A percentile compares a stretch with the other conserved stretches of the same genome.
Conservation (phyloP, 1,140 invertebrate species). For the Ylistrum balloti region DNA sequence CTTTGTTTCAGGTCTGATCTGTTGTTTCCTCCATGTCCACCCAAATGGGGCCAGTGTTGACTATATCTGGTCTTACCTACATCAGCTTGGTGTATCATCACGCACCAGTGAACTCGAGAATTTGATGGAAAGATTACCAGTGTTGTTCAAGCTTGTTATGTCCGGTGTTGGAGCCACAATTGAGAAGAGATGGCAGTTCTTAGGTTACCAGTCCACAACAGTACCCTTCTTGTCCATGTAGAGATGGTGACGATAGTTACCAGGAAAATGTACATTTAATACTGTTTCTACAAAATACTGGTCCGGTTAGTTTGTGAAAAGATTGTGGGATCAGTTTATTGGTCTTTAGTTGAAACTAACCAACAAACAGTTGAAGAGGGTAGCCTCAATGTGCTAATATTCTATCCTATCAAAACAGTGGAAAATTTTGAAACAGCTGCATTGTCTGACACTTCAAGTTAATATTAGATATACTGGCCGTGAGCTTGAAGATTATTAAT, state of each 20-base stretch:
- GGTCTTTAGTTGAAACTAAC: too few relatives aligned
- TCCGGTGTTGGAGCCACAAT: constrained; percentile 90
- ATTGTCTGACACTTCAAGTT: too few relatives aligned
- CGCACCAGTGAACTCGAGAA: constrained; percentile 89
- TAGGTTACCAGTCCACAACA: constrained; percentile 72
- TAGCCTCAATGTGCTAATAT: too few relatives aligned
- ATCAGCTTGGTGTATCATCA: constrained; percentile 88
- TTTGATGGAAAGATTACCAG: constrained; percentile 89
- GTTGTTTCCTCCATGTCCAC: constrained; percentile 93
- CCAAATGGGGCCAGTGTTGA: constrained; percentile 93
- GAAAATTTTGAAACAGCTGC: too few relatives aligned
- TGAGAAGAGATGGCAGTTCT: constrained; percentile 88
- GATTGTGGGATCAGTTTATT: too few relatives aligned
- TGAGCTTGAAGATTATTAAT: too few relatives aligned
- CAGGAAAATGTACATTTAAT: too few relatives aligned
- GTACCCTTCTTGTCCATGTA: not conserved
- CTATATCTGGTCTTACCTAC: constrained; percentile 92
- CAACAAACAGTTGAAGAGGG: too few relatives aligned
- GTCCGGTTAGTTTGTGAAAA: not conserved
- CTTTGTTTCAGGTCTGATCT: constrained; percentile 88
- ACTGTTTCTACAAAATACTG: not conserved
- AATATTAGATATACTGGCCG: too few relatives aligned
- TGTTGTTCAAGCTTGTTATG: constrained; percentile 89
- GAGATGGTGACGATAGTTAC: not conserved
- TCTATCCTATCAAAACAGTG: too few relatives aligned